phyloP scores from a whole-genome alignment of 2,113 vertebrate species.

The Hydrochoerus hydrochaeris region DNA sequence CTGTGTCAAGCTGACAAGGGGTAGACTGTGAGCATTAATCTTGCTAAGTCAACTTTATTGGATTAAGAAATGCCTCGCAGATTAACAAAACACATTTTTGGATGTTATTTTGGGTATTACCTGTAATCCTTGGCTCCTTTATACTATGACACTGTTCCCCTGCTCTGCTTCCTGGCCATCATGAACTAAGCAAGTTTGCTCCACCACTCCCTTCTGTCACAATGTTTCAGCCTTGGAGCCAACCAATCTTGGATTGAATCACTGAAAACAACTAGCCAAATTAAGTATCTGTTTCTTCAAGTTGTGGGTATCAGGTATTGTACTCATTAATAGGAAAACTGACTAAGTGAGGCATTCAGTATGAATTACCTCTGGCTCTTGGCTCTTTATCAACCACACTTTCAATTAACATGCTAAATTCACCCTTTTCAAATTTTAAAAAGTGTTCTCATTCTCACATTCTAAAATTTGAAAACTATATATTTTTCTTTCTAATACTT shows the following conservation, averaged over 20 bases:
- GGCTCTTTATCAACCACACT: background rate
- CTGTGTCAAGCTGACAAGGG: background rate
- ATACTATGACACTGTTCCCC: background rate
- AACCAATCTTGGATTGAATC: background rate
- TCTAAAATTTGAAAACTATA: constrained; percentile 27
- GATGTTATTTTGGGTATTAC: background rate
- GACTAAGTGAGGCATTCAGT: background rate
- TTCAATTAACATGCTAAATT: background rate
- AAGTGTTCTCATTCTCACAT: background rate
- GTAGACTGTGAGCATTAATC: background rate
- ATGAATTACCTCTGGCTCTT: background rate
- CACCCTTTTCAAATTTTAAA: background rate
- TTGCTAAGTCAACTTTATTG: background rate
- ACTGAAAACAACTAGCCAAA: background rate
- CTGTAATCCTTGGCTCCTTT: background rate
- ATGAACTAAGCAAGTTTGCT: background rate
- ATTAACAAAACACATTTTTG: background rate
- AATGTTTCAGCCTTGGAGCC: background rate
- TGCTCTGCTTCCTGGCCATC: background rate
- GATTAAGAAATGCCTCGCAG: background rate
- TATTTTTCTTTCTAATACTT: background rate
- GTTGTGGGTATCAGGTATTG: background rate
- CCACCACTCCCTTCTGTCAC: background rate
- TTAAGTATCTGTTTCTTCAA: background rate
- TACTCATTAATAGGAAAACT: background rate